Conservation (phyloP, 2,888 invertebrate genomes). For the Epinotia ramella region DNA sequence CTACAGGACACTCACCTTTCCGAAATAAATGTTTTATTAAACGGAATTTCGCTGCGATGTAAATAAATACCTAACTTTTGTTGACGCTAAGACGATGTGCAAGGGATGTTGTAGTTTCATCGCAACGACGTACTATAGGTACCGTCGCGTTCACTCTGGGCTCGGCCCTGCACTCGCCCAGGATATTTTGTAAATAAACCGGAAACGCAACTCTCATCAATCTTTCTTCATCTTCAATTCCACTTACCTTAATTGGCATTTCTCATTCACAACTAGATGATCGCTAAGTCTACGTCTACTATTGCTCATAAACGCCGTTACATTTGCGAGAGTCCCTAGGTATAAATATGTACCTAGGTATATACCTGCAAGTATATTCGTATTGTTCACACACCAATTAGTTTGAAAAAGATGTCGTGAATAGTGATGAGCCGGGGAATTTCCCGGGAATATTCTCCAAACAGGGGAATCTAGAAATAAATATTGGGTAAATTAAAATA, state of each 20-base stretch:
- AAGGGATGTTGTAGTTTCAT: background rate
- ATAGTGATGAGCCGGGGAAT: too few relatives aligned
- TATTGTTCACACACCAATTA: too few relatives aligned
- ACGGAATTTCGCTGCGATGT: background rate
- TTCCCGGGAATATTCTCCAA: too few relatives aligned
- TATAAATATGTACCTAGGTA: too few relatives aligned
- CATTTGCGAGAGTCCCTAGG: too few relatives aligned
- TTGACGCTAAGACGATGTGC: background rate
- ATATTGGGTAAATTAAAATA: too few relatives aligned
- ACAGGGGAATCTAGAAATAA: too few relatives aligned
- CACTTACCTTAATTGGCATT: constrained; percentile 33
- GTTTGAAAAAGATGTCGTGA: too few relatives aligned
- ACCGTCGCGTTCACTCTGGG: constrained; percentile 5
- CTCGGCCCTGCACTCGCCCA: background rate
- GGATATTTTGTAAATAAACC: too few relatives aligned
- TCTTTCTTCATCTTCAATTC: background rate
- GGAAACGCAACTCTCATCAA: background rate
- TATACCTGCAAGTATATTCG: too few relatives aligned
- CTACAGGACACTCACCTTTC: background rate
- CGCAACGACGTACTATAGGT: background rate
- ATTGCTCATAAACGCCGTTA: background rate
- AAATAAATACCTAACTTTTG: background rate
- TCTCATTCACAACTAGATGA: constrained; percentile 17
- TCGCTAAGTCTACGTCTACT: constrained; percentile 20
- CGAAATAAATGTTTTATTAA: background rate